Base-by-base conservation (phyloP, 2,113 vertebrate genomes). In the Clupea harengus region DNA sequence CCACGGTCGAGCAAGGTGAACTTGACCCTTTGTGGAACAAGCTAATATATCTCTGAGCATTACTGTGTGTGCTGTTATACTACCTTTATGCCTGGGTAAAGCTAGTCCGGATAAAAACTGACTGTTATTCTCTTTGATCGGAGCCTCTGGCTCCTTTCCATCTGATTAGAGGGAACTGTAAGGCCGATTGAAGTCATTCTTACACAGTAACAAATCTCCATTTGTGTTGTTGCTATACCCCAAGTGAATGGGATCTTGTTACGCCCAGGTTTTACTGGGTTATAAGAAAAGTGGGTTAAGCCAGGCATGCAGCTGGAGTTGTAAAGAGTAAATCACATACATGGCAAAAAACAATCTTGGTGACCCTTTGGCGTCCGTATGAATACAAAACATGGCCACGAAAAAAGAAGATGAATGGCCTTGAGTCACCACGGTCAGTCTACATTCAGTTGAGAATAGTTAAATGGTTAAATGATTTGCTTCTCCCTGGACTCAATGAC, bases 181-280 rank as follows among this genome's bases (percentile, higher is more conserved):
- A 32, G 28, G 28, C 25, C 72, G 72, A 17, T 78, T 78, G 72
- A 78, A 82, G 81, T 88, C 32, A 82, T 82, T 87, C 83, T 81
- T 82, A 83, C 81, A 82, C 81, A 83, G 87, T 88, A 84, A 88
- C 84, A 82, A 83, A 88, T 88, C 87, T 80, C 84, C 13, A 45
- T 44, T 78, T 78, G 72, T 78, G 28, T 28, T 78, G 72, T 78
- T 78, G 72, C 72, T 78, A 78, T 28, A 18, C 28, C 72, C 28
- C 72, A 32, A 78, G 67, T 32, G 72, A 78, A 78, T 78, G 32
- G 72, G 25, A 78, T 78, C 72, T 32, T 78, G 72, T 78, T 78
- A 39, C 72, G 10, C 72, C 72, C 28, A 39, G 25, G 72, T 78
- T 39, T 39, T 75, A 78, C 28, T 32, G 72, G 72, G 72, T 39